Evolutionary conservation across 2,797 vertebrate species (phyloP), one percentile per base, ranked within the genome.

Genomic region (Sarcoramphus papa): DNA sequence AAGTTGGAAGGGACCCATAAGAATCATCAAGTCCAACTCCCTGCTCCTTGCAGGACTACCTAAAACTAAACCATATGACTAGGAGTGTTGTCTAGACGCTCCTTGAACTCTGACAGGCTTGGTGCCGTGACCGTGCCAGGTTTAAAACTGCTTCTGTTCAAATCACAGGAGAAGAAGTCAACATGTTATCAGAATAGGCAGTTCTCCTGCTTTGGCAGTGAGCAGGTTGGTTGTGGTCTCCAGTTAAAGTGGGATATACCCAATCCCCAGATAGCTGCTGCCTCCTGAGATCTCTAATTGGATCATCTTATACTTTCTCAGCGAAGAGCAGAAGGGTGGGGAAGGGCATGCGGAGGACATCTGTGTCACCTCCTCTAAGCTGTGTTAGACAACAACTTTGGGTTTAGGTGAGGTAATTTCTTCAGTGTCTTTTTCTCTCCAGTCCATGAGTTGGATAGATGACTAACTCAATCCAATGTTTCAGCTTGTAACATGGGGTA

Each of bases 351-450:
- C n/a, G 31, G 8, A 67, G 25, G 25, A 37, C 1, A 4, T 6
- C 17, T 8, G 7, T 53, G 51, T 83, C 40, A 54, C 48, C 79
- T 88, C 43, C 74, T 75, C 65, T 19, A 35, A 54, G 50, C 13
- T 12, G 1, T 0, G 1, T 5, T 31, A 13, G 62, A 48, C 62
- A 56, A 20, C 10, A 41, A 1, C 24, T 47, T 35, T 15, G n/a
- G 62, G 33, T 35, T 64, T 80, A 56, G 53, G 24, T 22, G 14
- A 24, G 12, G 10, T 35, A 4, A 4, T 16, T 57, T 56, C 63
- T 72, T 41, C 15, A 6, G 30, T 19, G 14, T 5, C 35, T 65
- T 57, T 25, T 68, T 22, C 43, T 77, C 77, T 83, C 43, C 62
- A 6, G 0, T 11, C 50, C 18, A 2, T 18, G 25, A 15, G 18